Base-by-base conservation (phyloP, 2,797 vertebrate species). In the Sebastes reedi region DNA sequence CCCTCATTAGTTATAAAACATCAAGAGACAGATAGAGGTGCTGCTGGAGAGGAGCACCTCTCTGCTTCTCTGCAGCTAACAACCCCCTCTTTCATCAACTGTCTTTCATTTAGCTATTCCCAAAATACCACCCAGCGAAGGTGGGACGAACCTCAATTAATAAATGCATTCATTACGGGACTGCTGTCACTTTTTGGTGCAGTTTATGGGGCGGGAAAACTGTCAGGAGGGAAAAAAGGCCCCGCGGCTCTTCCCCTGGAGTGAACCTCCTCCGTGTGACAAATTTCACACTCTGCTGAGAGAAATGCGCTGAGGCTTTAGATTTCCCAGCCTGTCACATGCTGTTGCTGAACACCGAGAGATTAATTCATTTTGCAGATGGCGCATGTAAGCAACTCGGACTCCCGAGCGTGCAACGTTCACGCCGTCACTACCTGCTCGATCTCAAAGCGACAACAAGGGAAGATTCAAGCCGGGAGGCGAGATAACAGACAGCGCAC, bases 211-310 rank as follows among this genome's bases (percentile, higher is more conserved):
- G 82, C 10, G 73, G 88, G 62, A 79, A 79, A 86, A 67, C 61
- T 85, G 86, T 82, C 80, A 79, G 56, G 52, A 82, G 69, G 66
- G 58, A 72, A 77, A 87, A 78, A 70, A 46, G 62, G 77, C 71
- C 90, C 86, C 39, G 79, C 59, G 78, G 89, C 88, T 77, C 60
- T 87, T 85, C 72, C 87, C 88, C 86, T 59, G 82, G 84, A 83
- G 89, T 84, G 81, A 90, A 89, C 79, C 84, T 87, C 87, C 86
- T 85, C 76, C 34, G 22, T 87, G 87, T 92, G 93, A 94, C 91
- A 92, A 89, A 94, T 95, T 90, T 92, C 92, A 89, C 92, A 92
- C 90, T 90, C 89, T 68, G 83, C 84, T 84, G 90, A 80, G 89
- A 91, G 71, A 83, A 92, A 91, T 89, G 86, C 52, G 72, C 90